phyloP scores from a whole-genome alignment of 2,888 invertebrate species.

The Serripes groenlandicus region DNA sequence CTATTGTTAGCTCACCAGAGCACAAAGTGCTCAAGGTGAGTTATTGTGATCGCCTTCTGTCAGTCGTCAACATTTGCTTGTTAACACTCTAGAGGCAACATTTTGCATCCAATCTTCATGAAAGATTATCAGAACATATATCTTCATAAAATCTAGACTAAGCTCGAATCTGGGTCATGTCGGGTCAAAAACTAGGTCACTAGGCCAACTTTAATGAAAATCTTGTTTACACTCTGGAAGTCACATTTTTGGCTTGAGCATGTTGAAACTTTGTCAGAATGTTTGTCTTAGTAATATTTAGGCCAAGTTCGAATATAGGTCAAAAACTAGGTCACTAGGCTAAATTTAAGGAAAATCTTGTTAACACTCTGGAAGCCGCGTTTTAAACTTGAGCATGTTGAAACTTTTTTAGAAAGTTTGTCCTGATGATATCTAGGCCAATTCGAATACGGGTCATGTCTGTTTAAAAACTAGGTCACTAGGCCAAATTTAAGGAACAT shows the following conservation, averaged over 20 bases:
- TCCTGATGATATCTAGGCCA: not conserved
- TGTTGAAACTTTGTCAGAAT: not conserved
- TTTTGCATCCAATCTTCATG: not conserved
- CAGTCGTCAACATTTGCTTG: too few species aligned
- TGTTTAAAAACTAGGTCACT: not conserved
- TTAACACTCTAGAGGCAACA: not conserved
- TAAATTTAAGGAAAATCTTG: not conserved
- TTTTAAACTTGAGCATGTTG: not conserved
- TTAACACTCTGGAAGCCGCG: not conserved
- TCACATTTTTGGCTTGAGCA: not conserved
- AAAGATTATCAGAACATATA: not conserved
- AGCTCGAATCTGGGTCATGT: not conserved
- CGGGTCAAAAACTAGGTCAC: not conserved
- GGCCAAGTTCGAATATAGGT: not conserved
- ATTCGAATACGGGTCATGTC: not conserved
- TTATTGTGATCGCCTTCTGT: too few species aligned
- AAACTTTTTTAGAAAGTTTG: not conserved
- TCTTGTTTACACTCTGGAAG: not conserved
- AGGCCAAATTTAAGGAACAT: not conserved
- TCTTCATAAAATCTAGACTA: not conserved
- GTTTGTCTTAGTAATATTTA: constrained; percentile 1
- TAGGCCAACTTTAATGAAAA: not conserved
- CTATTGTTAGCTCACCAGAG: not conserved
- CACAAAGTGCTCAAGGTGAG: not conserved
- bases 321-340: not conserved